Evolutionary conservation across 2,797 vertebrate genomes (phyloP).

Genomic region (Aeoliscus strigatus): DNA sequence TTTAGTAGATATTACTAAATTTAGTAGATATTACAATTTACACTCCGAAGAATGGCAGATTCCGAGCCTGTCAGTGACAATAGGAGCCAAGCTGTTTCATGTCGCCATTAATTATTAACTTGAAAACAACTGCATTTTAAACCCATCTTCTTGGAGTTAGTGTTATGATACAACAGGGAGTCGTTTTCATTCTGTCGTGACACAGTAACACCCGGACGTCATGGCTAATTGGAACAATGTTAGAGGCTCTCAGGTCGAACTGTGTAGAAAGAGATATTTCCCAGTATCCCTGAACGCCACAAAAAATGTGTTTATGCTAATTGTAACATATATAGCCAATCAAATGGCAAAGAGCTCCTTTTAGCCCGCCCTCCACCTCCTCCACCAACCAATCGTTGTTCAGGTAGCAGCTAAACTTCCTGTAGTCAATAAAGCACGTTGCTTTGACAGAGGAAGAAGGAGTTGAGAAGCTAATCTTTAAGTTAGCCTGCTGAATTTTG

Average conservation of each 20-base stretch:
- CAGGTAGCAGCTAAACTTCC: conserved; percentile 52
- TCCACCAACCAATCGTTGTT: conserved; percentile 48
- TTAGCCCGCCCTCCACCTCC: conserved; percentile 35
- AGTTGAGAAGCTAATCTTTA: conserved; percentile 30
- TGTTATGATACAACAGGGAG: neutral
- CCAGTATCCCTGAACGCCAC: conserved; percentile 28
- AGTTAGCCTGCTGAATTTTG: conserved; percentile 14
- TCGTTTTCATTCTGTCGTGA: neutral
- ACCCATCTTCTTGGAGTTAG: neutral
- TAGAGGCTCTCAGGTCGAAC: too few species aligned
- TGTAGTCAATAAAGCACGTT: conserved; percentile 64
- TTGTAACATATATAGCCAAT: conserved; percentile 47
- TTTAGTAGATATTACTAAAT: too few species aligned
- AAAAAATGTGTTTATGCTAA: conserved; percentile 3
- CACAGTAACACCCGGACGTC: too few species aligned
- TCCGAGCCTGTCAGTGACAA: too few species aligned
- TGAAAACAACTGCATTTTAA: neutral
- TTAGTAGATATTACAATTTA: too few species aligned
- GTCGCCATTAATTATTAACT: neutral
- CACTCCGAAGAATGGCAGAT: too few species aligned
- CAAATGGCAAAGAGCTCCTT: neutral
- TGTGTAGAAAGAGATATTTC: neutral
- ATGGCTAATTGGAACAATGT: too few species aligned
- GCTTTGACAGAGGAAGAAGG: conserved; percentile 39
- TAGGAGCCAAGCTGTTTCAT: too few species aligned